Conservation (phyloP, 2,888 invertebrate genomes). For the Cyrtodaria siliqua region DNA sequence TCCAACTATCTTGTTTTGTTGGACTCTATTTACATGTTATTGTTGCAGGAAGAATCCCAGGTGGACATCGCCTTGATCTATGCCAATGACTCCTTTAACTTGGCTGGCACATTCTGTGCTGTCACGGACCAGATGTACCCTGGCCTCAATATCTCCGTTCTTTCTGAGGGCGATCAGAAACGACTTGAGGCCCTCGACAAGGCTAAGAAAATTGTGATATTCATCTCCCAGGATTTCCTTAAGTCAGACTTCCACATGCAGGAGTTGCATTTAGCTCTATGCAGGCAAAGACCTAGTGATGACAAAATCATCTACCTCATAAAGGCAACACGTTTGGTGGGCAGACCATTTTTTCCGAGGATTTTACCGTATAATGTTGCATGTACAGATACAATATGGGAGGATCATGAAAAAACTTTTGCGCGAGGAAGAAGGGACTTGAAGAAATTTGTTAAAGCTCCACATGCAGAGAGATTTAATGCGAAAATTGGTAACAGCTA, state of each 20-base stretch:
- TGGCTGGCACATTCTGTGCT: conserved; percentile 50
- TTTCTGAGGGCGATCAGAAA: conserved; percentile 51
- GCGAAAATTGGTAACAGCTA: conserved; percentile 32
- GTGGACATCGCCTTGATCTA: conserved; percentile 53
- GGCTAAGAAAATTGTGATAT: conserved; percentile 74
- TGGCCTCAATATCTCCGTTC: conserved; percentile 52
- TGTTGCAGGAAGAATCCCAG: conserved; percentile 2
- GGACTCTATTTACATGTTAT: no score
- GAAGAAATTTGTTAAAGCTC: conserved; percentile 20
- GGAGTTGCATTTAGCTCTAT: conserved; percentile 78
- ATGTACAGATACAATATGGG: conserved; percentile 66
- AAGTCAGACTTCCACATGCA: conserved; percentile 73
- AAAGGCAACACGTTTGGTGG: conserved; percentile 32
- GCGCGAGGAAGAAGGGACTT: not conserved
- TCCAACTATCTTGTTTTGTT: no score
- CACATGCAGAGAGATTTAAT: conserved; percentile 21
- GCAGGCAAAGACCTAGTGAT: conserved; percentile 69
- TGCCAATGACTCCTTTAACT: conserved; percentile 48
- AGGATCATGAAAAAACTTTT: conserved; percentile 28
- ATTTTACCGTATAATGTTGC: conserved; percentile 66
- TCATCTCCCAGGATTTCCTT: conserved; percentile 76
- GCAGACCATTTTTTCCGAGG: conserved; percentile 63
- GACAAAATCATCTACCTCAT: conserved; percentile 70
- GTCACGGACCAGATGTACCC: conserved; percentile 44
- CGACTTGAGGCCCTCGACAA: conserved; percentile 69